Base-by-base conservation (phyloP, 1,140 invertebrate species). In the Stegodyphus mimosarum region DNA sequence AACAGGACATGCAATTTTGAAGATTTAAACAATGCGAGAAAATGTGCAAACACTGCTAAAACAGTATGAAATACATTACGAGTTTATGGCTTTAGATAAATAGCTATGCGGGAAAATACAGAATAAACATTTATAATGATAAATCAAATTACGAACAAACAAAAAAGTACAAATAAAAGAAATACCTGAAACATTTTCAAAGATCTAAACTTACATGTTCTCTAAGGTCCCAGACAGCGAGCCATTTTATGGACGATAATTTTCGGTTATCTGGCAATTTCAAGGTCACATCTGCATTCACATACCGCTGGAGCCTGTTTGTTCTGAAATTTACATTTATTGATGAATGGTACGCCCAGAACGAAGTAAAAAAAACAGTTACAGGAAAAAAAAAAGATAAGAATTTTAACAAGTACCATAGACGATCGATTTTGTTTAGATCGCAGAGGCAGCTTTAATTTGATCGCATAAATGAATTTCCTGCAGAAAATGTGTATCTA, bases 171-270 rank as follows among this genome's bases (percentile, higher is more conserved):
- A 33, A 60, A 10, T 5, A 10, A 60, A 10, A 9, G 9, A 10
- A 60, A 60, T 9, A 60, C 9, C 55, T 60, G 9, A 60, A 60
- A 15, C 9, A 15, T 60, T 60, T 60, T 60, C 9, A 10, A 60
- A 10, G 15, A 9, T 60, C 55, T 60, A 33, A 33, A 88, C 88
- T 89, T 88, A 93, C 93, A 91, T 96, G 95, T 88, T 93, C 94
- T 64, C 93, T 93, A 10, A 98, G 91, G 91, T 98, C 96, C 89
- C 96, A 98, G 48, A 98, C 92, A 0, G 96, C 94, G 73, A 98
- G 93, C 96, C 96, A 98, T 90, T 96, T 96, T 67, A 97, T 94
- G 74, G 96, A 95, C 0, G 94, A 94, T 76, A 98, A 94, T 89
- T 95, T 95, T 89, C 97, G 97, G 33, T 94, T 94, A 86, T 97